phyloP scores from a whole-genome alignment of 2,888 invertebrate species.

The Eurytoma adleriae region DNA sequence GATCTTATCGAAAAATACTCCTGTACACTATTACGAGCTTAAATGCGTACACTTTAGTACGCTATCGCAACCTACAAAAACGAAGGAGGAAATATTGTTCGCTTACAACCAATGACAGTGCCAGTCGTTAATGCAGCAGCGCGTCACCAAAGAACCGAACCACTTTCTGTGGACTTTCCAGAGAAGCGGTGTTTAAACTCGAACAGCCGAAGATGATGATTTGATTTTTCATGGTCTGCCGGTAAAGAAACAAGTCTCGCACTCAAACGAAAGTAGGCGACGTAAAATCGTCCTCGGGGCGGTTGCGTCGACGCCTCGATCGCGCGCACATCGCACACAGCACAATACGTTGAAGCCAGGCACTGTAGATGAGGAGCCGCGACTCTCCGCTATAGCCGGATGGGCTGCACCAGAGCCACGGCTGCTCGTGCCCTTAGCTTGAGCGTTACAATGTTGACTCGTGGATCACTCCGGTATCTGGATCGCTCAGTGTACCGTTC shows the following conservation, averaged over 20 bases:
- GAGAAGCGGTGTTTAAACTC: too few relatives aligned
- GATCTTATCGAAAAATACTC: background rate
- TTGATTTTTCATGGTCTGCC: background rate
- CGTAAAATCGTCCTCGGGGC: conserved; percentile 34
- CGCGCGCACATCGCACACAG: conserved; percentile 48
- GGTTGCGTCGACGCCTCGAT: conserved; percentile 10
- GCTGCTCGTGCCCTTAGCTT: conserved; percentile 65
- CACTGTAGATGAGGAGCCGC: conserved; percentile 42
- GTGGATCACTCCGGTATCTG: conserved; percentile 71
- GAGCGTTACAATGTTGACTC: conserved; percentile 75
- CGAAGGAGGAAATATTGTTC: too few relatives aligned
- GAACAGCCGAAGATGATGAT: too few relatives aligned
- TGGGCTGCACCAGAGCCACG: conserved; percentile 23
- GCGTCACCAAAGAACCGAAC: too few relatives aligned
- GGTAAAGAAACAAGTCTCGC: conserved; percentile 11
- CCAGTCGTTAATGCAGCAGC: too few relatives aligned
- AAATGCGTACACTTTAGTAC: too few relatives aligned
- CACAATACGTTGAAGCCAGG: conserved; percentile 52
- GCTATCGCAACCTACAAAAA: too few relatives aligned
- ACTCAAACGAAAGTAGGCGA: conserved; percentile 30
- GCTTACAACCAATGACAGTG: too few relatives aligned
- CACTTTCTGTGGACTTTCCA: too few relatives aligned
- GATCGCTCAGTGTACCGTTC: conserved; percentile 62
- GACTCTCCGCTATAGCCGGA: conserved; percentile 14
- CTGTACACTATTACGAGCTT: too few relatives aligned